These are phyloP conservation scores for Myotis myotis DNA, from an alignment of 2,797 vertebrate species.

Conservation along the genomic window DNA sequence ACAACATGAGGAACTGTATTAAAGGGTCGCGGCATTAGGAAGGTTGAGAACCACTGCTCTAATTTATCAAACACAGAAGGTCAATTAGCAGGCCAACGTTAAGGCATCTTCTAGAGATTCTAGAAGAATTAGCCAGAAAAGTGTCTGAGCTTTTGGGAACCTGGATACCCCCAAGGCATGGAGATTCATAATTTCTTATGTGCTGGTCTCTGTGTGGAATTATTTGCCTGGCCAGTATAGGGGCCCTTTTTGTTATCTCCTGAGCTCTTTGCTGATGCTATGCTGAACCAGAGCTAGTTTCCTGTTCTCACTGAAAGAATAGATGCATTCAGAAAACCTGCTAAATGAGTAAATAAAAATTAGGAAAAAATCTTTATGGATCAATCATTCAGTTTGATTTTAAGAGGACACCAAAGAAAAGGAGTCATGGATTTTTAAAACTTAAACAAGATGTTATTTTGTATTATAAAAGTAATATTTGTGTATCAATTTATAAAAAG, in stretches of 20 bases:
- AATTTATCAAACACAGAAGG: neutral
- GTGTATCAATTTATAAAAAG: neutral
- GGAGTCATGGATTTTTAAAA: neutral
- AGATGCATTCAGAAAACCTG: neutral
- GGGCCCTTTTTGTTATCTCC: neutral
- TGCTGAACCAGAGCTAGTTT: neutral
- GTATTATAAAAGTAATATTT: neutral
- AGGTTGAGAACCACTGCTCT: neutral
- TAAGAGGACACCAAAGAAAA: neutral
- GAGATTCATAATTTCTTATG: neutral
- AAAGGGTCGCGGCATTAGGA: no score
- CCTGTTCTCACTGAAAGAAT: neutral
- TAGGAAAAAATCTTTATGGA: neutral
- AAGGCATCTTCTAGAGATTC: neutral
- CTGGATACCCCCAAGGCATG: no score
- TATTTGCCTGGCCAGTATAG: neutral
- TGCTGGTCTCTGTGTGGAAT: neutral
- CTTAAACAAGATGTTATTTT: neutral
- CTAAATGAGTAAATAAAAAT: neutral
- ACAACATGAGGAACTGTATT: no score
- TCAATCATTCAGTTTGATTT: neutral
- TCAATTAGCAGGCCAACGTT: neutral
- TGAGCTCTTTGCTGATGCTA: neutral
- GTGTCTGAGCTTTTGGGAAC: neutral
- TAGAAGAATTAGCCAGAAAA: neutral